phyloP scores from a whole-genome alignment of 2,888 invertebrate species.

The Athalia rosae region DNA sequence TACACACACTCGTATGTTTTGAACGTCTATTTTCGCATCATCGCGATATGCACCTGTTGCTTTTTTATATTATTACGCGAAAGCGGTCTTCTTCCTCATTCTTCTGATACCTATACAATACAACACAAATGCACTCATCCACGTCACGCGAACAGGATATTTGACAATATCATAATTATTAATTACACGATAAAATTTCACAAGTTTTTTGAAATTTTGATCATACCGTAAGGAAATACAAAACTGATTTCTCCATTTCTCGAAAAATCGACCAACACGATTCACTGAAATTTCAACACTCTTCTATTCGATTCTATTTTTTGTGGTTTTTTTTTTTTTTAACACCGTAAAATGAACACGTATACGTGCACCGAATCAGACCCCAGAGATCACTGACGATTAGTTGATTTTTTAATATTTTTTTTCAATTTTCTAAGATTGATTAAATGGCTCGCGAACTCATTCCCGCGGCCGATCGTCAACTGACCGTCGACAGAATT shows the following conservation, averaged over 20 bases:
- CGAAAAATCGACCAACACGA: not conserved
- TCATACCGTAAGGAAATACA: not conserved
- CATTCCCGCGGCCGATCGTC: not conserved
- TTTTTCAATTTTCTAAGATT: not conserved
- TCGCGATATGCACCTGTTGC: slow-evolving; percentile 30
- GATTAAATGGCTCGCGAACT: slow-evolving; percentile 8
- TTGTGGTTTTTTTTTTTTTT: not conserved
- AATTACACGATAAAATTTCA: not conserved
- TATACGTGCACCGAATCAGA: no score
- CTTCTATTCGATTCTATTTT: not conserved
- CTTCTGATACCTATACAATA: no score
- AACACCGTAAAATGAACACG: no score
- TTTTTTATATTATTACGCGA: not conserved
- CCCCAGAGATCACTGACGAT: no score
- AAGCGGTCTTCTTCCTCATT: no score
- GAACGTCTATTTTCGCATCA: slow-evolving; percentile 24
- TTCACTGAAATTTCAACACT: not conserved
- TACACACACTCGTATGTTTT: not conserved
- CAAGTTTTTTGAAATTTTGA: not conserved
- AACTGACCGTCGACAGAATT: slow-evolving; percentile 2
- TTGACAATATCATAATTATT: no score
- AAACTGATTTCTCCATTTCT: not conserved
- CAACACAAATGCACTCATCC: no score
- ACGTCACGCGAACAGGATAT: no score
- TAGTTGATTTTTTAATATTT: not conserved